Base-by-base conservation (phyloP, 2,888 invertebrate genomes). In the Zele albiditarsus region DNA sequence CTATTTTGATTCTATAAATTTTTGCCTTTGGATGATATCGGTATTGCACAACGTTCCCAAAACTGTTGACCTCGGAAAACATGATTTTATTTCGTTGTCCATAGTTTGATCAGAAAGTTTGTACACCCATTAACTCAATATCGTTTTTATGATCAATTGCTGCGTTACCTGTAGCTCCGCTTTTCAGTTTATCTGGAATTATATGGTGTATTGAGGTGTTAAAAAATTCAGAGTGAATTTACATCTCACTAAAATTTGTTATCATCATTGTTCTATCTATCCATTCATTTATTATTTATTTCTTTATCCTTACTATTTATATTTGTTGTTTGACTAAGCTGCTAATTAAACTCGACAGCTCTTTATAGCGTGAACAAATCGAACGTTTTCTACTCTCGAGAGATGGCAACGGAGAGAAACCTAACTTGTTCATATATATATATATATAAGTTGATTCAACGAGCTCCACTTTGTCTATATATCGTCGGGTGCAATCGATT, bases 401-500 rank as follows among this genome's bases (percentile, higher is more conserved):
- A 53, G 20, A 53, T 53, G 53, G 23, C 53, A 20, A 53, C 8
- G 4, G 8, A 6, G 10, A 53, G 53, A 20, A 53, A 53, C 20
- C 20, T 20, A 53, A 20, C n/a, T n/a, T 20, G 8, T 20, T n/a
- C 8, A 23, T 20, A 53, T 53, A 53, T 53, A 46, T n/a, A n/a
- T 46, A 20, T 53, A 53, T 23, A 53, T 53, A n/a, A 14, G n/a
- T 0, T 8, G 20, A 3, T 66, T 46, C 23, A 63, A 33, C 66
- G 66, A 38, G 66, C 16, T 38, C 46, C 12, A 66, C 66, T 66
- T 27, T 66, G 66, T 66, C 46, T 66, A 5, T 66, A 16, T 66
- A 28, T 28, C 38, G 66, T 46, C 33, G n/a, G 16, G 66, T 46
- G 28, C 68, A 23, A 70, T 70, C 58, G 69, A 70, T 70, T 70